A percentile compares a stretch with the other conserved stretches of the same genome.
Conservation (phyloP, 92 coral and sea anemone species). For the Montipora capitata region DNA sequence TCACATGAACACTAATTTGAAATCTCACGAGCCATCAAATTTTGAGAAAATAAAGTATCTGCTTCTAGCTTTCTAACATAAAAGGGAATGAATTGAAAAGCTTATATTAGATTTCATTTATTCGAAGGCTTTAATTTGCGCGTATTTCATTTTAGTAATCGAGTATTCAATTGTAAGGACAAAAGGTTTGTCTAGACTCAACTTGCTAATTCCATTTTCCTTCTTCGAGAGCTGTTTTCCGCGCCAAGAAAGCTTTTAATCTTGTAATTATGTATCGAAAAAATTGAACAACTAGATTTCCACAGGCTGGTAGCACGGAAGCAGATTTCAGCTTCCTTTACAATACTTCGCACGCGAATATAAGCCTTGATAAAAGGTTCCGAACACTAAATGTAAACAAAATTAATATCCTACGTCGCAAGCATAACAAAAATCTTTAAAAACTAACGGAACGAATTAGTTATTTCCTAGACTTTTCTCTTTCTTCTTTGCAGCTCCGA, state of each 20-base stretch:
- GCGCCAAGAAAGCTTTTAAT: constrained; percentile 16
- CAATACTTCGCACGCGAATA: not conserved
- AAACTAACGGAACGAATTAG: not conserved
- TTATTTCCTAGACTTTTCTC: not conserved
- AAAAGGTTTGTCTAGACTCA: constrained; percentile 12
- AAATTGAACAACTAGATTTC: constrained; percentile 1
- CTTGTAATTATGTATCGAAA: constrained; percentile 4
- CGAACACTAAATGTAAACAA: not conserved
- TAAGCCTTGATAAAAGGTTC: not conserved
- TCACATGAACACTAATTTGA: not conserved
- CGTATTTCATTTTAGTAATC: not conserved
- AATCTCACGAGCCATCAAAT: not conserved
- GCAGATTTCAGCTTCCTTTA: not conserved
- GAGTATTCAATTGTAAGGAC: not conserved
- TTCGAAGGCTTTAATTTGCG: not conserved
- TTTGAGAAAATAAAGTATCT: too few relatives aligned
- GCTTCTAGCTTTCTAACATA: not conserved
- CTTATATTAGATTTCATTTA: too few relatives aligned
- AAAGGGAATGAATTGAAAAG: not conserved
- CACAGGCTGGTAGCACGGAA: constrained; percentile 19
- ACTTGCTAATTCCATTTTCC: not conserved
- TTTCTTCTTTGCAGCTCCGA: not conserved
- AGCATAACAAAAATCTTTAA: not conserved
- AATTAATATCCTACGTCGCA: not conserved
- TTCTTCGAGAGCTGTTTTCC: constrained; percentile 23